Base-by-base conservation (phyloP, 1,140 invertebrate genomes). In the Tetramorium alpestre region DNA sequence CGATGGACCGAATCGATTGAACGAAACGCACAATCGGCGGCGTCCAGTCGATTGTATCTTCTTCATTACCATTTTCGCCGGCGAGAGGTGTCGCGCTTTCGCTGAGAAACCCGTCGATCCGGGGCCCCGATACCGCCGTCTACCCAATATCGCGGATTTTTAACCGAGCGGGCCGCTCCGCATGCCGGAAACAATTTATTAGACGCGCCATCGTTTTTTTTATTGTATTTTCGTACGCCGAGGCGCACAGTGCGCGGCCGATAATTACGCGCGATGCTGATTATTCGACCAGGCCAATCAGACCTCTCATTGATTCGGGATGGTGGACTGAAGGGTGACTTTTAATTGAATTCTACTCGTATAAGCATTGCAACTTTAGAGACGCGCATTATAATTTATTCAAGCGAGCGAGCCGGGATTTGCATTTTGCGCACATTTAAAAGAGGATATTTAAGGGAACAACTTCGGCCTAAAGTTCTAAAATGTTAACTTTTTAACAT, bases 271-370 rank as follows among this genome's bases (percentile, higher is more conserved):
- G 38, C 67, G 38, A 41, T 5, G n/a, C 54, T 84, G 28, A 75
- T 84, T 84, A 84, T 75, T 84, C 54, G 65, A 72, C 16, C 38
- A n/a, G 69, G 25, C 80, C 80, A 22, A 75, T 75, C 69, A 25
- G 54, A 13, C 13, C 54, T 33, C 41, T 84, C 69, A 8, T 73
- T 75, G 80, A 84, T 60, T 75, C 67, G 54, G 49, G 49, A 44
- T 33, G 33, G 51, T 22, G 51, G 44, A 84, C 64, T 60, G 38
- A 84, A 75, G 54, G 80, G 69, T 84, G 69, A 84, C 69, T 84
- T 84, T 84, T 84, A 84, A 84, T 84, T 84, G 69, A 84, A 84
- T 84, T 73, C 69, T 84, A 62, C 25, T 22, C 69, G 67, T 82
- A 82, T 44, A 33, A 13, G 28, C 44, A 3, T 16, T 28, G 64